Evolutionary conservation across 1,140 invertebrate genomes (phyloP), one percentile per base, ranked within the genome.

Genomic region (Homalodisca vitripennis): DNA sequence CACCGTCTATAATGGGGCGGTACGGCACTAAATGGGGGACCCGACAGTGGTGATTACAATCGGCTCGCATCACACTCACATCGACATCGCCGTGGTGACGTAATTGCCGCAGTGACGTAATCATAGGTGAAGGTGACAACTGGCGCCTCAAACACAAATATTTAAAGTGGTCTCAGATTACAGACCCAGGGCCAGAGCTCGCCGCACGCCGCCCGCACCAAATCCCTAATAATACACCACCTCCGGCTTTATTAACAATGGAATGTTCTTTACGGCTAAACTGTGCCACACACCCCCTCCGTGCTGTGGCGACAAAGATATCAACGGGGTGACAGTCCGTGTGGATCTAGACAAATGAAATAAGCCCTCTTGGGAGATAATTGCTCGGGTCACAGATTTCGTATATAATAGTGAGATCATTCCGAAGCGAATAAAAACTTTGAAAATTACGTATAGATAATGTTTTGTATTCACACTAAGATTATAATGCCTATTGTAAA

Each of bases 61-160:
- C n/a, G n/a, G n/a, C n/a, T n/a, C n/a, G n/a, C n/a, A n/a, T n/a
- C n/a, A n/a, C n/a, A n/a, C n/a, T n/a, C n/a, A n/a, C n/a, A n/a
- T n/a, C n/a, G n/a, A n/a, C n/a, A n/a, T n/a, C n/a, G n/a, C n/a
- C n/a, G n/a, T n/a, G n/a, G n/a, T n/a, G n/a, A n/a, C n/a, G n/a
- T n/a, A n/a, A n/a, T n/a, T n/a, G n/a, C n/a, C n/a, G n/a, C 34
- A 17, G 27, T 29, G 55, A 27, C 55, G 55, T 60, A 29, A 60
- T 60, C 22, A 60, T 60, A 60, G 55, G 55, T 60, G 14, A 30
- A 60, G 55, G 55, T 60, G 55, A 60, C 55, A 60, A 60, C 55
- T 60, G 22, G 55, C 24, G 24, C 24, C 55, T 30, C 55, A 29
- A 60, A 60, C 55, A 60, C 55, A 60, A 60, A 60, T 60, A 60